Base-by-base conservation (phyloP, 1,140 invertebrate genomes). In the Drosophila parvula region DNA sequence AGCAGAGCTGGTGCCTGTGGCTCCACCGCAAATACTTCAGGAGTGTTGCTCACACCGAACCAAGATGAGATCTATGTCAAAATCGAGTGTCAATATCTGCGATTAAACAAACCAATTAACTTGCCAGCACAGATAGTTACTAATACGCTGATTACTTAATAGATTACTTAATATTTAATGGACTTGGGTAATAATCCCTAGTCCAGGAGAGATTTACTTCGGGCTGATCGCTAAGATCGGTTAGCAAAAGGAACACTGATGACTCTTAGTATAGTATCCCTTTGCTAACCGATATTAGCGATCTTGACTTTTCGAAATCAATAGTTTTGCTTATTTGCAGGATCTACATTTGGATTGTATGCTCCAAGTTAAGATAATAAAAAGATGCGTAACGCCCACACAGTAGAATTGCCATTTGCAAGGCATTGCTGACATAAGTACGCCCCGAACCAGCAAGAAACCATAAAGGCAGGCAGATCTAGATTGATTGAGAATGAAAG, bases 11-110 rank as follows among this genome's bases (percentile, higher is more conserved):
- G 32, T 53, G 50, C 50, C 50, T 53, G 50, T 53, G 50, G 50
- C 50, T 22, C 32, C 51, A 53, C 51, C 51, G 51, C 51, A 53
- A 53, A 38, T 53, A 53, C 51, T 53, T 22, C 32, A 22, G 51
- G 32, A 53, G 51, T 36, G 47, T 14, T 34, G 50, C 50, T 53
- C 30, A 8, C 28, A 47, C 44, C 48, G 5, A 51, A 5, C 32
- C 1, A 22, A 14, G 51, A 36, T 53, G 51, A 53, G 32, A 53
- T 53, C 51, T 53, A 22, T 38, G 51, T 22, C 32, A 38, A 27
- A 53, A 38, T 22, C 22, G 51, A 53, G 51, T 53, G 51, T 53
- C 51, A 38, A 53, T 53, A 36, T 53, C 32, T 5, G 12, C 51
- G 12, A 14, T 8, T 53, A 53, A 53, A 38, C 36, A 53, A 53